Base-by-base conservation (phyloP, 2,797 vertebrate species). In the Furcifer pardalis region DNA sequence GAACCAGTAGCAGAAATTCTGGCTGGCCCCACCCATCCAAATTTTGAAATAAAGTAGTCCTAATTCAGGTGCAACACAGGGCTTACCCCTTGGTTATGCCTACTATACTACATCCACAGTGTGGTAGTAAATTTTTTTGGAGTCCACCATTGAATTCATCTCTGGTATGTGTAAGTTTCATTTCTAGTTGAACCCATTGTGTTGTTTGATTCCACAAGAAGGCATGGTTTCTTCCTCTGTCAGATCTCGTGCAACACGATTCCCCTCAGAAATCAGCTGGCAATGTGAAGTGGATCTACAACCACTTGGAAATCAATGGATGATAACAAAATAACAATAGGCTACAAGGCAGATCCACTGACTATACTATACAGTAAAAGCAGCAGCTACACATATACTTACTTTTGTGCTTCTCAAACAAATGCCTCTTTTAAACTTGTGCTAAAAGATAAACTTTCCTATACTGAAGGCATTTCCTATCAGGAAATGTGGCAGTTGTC, bases 381-480 rank as follows among this genome's bases (percentile, higher is more conserved):
- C 1, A 25, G 44, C 7, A 80, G 40, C 49, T 23, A n/a, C 2
- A 77, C 60, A 86, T 76, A 46, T 3, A 77, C 81, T 49, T 2
- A 49, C 15, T 66, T 86, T 25, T 32, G 44, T 12, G 27, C 32
- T 79, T 77, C 69, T 75, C 72, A 73, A 49, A 90, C 40, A 17
- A 60, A 19, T n/a, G 30, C 17, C 37, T 68, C 49, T 46, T 75
- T 44, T 40, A 52, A 65, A 7, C 42, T 46, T 37, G 40, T 46
- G 9, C 8, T 91, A 27, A 91, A 46, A 91, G 85, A 63, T 88
- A 75, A 37, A 75, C 77, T 89, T 56, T 82, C 84, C 84, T 76
- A 63, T 87, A 90, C 90, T 62, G 77, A 85, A 87, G 81, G 86
- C 65, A 49, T 12, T 44, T 46, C 89, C 87, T 84, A 71, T 19